Evolutionary conservation across 2,797 vertebrate species (phyloP).

Genomic region (Sebastes glaucus): DNA sequence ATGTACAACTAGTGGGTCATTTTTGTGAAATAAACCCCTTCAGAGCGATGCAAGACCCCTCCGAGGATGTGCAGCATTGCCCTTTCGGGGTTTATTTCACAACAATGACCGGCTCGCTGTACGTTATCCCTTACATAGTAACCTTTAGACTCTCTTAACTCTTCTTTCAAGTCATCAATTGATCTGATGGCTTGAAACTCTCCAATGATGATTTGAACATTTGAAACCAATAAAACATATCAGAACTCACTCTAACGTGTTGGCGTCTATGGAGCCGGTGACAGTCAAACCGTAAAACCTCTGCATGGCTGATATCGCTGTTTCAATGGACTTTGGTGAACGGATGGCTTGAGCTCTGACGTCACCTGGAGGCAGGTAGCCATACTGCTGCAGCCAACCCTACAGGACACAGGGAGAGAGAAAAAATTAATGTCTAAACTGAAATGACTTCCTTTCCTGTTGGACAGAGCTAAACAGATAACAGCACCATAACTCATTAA

Average conservation of each 20-base stretch:
- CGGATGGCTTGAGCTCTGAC: constrained; percentile 88
- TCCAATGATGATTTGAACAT: not conserved
- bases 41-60: no score
- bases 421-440: not conserved
- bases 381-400: constrained; percentile 94
- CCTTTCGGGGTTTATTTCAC: no score
- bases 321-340: constrained; percentile 85
- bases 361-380: constrained; percentile 92
- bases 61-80: no score
- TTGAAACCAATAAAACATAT: not conserved
- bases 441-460: not conserved
- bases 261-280: constrained; percentile 85
- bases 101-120: no score
- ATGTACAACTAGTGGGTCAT: no score
- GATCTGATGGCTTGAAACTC: not conserved
- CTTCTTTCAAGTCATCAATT: no score
- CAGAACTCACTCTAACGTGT: constrained; percentile 86
- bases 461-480: not conserved
- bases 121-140: not conserved
- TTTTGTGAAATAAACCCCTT: no score
- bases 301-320: constrained; percentile 91
- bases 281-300: constrained; percentile 89
- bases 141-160: not conserved
- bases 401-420: constrained; percentile 44
- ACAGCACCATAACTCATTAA: not conserved